phyloP scores from a whole-genome alignment of 2,888 invertebrate genomes.

The Unio delphinus region DNA sequence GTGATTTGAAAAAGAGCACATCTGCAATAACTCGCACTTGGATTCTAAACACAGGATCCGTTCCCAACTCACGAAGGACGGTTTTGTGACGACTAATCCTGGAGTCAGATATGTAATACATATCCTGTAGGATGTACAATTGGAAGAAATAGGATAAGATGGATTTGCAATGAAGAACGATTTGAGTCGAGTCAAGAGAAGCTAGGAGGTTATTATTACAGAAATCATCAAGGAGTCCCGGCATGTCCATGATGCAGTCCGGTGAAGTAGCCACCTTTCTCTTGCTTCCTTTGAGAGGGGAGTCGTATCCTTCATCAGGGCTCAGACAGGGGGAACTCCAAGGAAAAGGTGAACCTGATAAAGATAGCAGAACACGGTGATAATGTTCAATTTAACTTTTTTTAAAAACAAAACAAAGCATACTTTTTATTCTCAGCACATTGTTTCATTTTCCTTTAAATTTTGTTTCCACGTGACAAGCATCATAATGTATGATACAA shows the following conservation, averaged over 20 bases:
- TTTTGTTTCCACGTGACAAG: too few relatives aligned
- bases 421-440: too few relatives aligned
- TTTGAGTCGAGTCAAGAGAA: background rate
- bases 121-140: background rate
- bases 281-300: constrained; percentile 14
- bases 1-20: too few relatives aligned
- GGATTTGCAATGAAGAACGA: background rate
- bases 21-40: too few relatives aligned
- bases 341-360: too few relatives aligned
- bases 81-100: background rate
- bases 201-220: constrained; percentile 30
- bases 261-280: constrained; percentile 33
- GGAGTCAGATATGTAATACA: background rate
- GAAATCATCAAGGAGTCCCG: constrained; percentile 45
- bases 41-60: too few relatives aligned
- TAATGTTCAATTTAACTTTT: too few relatives aligned
- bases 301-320: constrained; percentile 30
- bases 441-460: too few relatives aligned
- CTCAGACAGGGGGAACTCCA: background rate
- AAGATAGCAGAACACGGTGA: too few relatives aligned
- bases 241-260: constrained; percentile 50
- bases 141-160: background rate
- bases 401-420: too few relatives aligned
- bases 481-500: too few relatives aligned
- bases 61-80: too few relatives aligned